Base-by-base conservation (phyloP, 2,888 invertebrate species). In the Physocephala rufipes region DNA sequence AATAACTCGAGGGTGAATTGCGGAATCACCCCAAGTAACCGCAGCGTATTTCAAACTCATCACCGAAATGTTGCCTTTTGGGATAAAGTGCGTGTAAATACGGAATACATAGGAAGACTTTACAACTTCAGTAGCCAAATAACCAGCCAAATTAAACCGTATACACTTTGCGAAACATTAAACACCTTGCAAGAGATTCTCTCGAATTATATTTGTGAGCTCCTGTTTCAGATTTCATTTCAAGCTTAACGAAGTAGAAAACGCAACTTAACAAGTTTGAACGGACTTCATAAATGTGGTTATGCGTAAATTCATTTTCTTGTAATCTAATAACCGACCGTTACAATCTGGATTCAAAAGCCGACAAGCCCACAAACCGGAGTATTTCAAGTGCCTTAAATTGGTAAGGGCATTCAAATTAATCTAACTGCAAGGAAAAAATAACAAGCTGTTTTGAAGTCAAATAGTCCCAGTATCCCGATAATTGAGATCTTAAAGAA, bases 1-100 rank as follows among this genome's bases (percentile, higher is more conserved):
- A 73, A 77, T 62, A 70, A 67, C 71, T 73, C 49, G 64, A 70
- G 71, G 71, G 68, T 53, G 43, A 53, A 55, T 55, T 19, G 3
- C 30, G 30, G 51, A 61, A 47, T 45, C 70, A 70, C 65, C 65
- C 65, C 59, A 65, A 58, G 59, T 58, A 49, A 58, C 63, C 70
- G 47, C 64, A 65, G n/a, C 45, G 36, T 36, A 36, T 36, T 36
- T 7, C 9, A 9, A 36, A 36, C 4, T 36, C n/a, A n/a, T n/a
- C 36, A 36, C 9, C 9, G 36, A 36, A 36, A 53, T 21, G n/a
- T 53, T 53, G 55, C 55, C 21, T 43, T 24, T 47, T n/a, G 16
- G 43, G 36, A 15, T 16, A 45, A 67, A 67, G n/a, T 19, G 43
- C 15, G 21, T n/a, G 13, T 19, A 30, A 28, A n/a, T 16, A 30